phyloP scores from a whole-genome alignment of 2,113 vertebrate genomes.

The Oreocharis arfaki region DNA sequence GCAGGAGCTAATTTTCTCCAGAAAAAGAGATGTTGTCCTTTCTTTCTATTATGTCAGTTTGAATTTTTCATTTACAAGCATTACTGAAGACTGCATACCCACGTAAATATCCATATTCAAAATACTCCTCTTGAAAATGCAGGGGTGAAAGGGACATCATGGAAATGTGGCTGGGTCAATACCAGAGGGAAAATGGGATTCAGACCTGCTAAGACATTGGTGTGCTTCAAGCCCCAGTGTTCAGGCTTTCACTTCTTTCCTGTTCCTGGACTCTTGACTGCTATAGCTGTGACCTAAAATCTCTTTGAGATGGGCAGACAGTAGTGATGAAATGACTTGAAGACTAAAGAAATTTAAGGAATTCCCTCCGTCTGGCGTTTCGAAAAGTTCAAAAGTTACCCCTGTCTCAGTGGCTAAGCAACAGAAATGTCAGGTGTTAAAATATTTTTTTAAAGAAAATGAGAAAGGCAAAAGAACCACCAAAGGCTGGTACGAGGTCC shows the following conservation, averaged over 20 bases:
- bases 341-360: not conserved
- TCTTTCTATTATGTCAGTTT: not conserved
- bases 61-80: not conserved
- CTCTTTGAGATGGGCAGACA: not conserved
- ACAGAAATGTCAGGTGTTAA: slow-evolving; percentile 47
- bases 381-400: not conserved
- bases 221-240: not conserved
- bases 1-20: slow-evolving; percentile 34
- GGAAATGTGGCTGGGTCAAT: not conserved
- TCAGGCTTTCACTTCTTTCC: not conserved
- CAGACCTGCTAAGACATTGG: not conserved
- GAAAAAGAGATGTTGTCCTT: not conserved
- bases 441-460: slow-evolving; percentile 54
- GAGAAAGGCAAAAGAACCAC: slow-evolving; percentile 47
- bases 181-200: not conserved
- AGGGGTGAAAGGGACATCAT: not conserved
- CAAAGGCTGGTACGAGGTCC: not conserved
- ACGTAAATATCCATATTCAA: not conserved
- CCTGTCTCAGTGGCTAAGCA: not conserved
- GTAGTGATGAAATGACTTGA: not conserved
- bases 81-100: not conserved
- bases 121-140: not conserved
- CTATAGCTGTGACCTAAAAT: not conserved
- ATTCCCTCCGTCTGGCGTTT: not conserved
- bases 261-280: not conserved